phyloP scores from a whole-genome alignment of 2,888 invertebrate species.

The Allygus modestus region DNA sequence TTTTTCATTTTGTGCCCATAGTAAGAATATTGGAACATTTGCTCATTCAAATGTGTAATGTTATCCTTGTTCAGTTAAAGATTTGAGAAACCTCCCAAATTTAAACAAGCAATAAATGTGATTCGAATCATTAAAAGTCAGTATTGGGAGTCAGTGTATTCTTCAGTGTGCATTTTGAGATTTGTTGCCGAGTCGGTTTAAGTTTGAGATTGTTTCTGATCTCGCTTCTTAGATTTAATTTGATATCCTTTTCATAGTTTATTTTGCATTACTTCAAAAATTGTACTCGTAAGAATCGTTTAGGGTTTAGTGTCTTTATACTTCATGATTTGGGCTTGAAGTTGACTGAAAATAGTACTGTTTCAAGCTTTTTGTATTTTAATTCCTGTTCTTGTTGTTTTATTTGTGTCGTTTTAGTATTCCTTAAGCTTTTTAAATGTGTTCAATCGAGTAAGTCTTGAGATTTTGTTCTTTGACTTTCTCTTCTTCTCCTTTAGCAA shows the following conservation, averaged over 20 bases:
- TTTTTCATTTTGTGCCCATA: background rate
- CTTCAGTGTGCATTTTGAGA: conserved; percentile 1
- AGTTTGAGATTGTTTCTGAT: conserved; percentile 26
- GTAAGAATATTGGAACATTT: background rate
- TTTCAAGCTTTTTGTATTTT: conserved; percentile 41
- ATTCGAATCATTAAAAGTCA: background rate
- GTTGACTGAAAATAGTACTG: conserved; percentile 48
- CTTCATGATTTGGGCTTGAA: conserved; percentile 19
- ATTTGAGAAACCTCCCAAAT: conserved; percentile 9
- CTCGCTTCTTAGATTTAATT: conserved; percentile 23
- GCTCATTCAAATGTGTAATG: background rate
- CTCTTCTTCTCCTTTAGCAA: background rate
- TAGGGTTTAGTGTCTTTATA: background rate
- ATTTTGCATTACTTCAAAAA: background rate
- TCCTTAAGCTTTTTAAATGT: conserved; percentile 37
- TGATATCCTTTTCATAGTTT: background rate
- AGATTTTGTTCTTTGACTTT: background rate
- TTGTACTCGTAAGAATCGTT: background rate
- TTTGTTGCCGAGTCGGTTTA: conserved; percentile 2
- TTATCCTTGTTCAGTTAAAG: background rate
- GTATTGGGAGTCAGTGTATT: background rate
- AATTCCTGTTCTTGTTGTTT: conserved; percentile 11
- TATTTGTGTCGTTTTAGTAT: conserved; percentile 33
- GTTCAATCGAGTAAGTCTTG: conserved; percentile 39
- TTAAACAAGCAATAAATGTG: background rate